phyloP scores from a whole-genome alignment of 1,140 invertebrate genomes.

The Drosophila athabasca region DNA sequence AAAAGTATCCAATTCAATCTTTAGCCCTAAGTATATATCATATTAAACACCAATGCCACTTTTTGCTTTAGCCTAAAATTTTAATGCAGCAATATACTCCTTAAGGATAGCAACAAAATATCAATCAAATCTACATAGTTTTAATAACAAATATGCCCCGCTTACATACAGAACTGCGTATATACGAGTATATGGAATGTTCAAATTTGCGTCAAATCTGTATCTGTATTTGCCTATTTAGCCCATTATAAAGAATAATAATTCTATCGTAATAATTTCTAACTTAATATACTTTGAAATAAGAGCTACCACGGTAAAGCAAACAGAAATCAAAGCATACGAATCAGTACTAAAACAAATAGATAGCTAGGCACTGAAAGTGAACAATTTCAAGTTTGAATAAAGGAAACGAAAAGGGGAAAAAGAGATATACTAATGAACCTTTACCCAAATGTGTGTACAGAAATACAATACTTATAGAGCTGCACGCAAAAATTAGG shows the following conservation, averaged over 20 bases:
- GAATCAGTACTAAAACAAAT: conserved; percentile 68
- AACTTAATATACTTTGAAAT: conserved; percentile 47
- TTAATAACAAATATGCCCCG: conserved; percentile 28
- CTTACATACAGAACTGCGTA: conserved; percentile 37
- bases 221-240: conserved; percentile 35
- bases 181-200: conserved; percentile 26
- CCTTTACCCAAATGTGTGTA: conserved; percentile 27
- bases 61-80: conserved; percentile 31
- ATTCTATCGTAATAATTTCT: conserved; percentile 28
- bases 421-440: conserved; percentile 12
- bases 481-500: conserved; percentile 59
- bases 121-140: conserved; percentile 21
- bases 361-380: conserved; percentile 70
- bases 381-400: conserved; percentile 67
- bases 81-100: conserved; percentile 48
- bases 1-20: conserved; percentile 47
- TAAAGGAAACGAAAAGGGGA: conserved; percentile 20
- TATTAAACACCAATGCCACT: conserved; percentile 20
- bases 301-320: conserved; percentile 20
- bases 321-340: conserved; percentile 64
- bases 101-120: conserved; percentile 23
- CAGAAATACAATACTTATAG: conserved; percentile 34
- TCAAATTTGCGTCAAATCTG: conserved; percentile 25
- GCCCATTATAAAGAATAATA: conserved; percentile 11
- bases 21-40: conserved; percentile 37